Conservation (phyloP, 2,888 invertebrate genomes). For the Tigriopus californicus region DNA sequence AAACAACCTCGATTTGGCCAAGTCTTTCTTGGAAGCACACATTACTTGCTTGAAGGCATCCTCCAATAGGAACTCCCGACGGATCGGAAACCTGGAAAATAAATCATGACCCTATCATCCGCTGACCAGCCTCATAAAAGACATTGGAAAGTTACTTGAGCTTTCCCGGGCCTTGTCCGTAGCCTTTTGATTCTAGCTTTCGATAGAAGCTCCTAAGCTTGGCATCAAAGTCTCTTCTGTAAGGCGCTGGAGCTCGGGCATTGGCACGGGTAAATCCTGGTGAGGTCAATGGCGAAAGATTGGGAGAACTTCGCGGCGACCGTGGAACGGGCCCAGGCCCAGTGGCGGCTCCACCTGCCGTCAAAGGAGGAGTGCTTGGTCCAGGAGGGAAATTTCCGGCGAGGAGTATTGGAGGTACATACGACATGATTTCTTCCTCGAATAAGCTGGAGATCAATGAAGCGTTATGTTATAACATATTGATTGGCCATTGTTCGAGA, state of each 20-base stretch:
- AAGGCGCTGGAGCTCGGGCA: conserved; percentile 67
- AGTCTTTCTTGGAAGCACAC: conserved; percentile 83
- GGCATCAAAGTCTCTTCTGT: conserved; percentile 80
- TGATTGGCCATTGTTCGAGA: no score
- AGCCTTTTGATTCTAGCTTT: conserved; percentile 86
- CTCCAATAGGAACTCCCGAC: conserved; percentile 77
- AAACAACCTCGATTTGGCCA: conserved; percentile 83
- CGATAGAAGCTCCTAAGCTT: conserved; percentile 84
- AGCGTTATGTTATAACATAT: no score
- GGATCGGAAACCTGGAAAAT: conserved; percentile 56
- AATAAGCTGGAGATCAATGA: conserved; percentile 54
- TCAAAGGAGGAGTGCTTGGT: conserved; percentile 32
- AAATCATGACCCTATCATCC: conserved; percentile 17
- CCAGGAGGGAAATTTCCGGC: conserved; percentile 22
- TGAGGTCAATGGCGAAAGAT: conserved; percentile 52
- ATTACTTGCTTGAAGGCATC: conserved; percentile 92
- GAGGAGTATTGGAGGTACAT: conserved; percentile 42
- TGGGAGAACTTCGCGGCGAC: conserved; percentile 35
- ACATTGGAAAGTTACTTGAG: conserved; percentile 62
- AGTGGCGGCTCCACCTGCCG: conserved; percentile 2
- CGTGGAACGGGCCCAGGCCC: no score
- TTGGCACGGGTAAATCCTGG: conserved; percentile 52
- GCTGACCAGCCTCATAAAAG: no score
- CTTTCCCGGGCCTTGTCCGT: conserved; percentile 90
- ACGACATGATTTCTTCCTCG: conserved; percentile 96